Evolutionary conservation across 2,888 invertebrate species (phyloP), one percentile per base, ranked within the genome.

Genomic region (Electrophaes corylata): DNA sequence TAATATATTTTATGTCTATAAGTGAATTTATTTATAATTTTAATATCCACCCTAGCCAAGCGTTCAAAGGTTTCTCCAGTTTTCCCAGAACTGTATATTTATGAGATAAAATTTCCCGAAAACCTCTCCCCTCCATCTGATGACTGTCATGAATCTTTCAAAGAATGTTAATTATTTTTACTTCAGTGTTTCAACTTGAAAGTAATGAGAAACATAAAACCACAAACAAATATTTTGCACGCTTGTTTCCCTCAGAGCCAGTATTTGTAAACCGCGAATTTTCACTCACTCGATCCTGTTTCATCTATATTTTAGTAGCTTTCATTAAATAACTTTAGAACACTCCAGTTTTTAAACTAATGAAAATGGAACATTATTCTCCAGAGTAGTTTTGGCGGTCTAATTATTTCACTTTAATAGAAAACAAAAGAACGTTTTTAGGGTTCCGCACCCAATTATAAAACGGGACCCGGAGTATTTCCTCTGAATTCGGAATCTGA

Each of bases 131-230:
- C 39, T 18, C 20, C n/a, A 37, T 47, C 16, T 53, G 52, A 52
- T 19, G 46, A 46, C 29, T 23, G 10, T n/a, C 29, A 43, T 47
- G 57, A 48, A 51, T 51, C 40, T 51, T 57, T 46, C 31, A 58
- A 53, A 44, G 48, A 51, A 48, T 53, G 39, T 31, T 52, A 58
- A 58, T 52, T 53, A 58, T 53, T 58, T 57, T 12, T 11, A 50
- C 31, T 41, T 50, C 20, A 41, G 20, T 23, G 18, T 48, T 48
- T 26, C 35, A 37, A n/a, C 16, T 33, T 33, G n/a, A 26, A 45
- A 11, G 29, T 31, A 47, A 26, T 26, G 29, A 18, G 18, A 11
- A 12, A 20, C 46, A 49, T 40, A 3, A 40, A 49, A 18, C 33
- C 33, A 19, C 50, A 20, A 41, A 31, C 33, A 41, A 41, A 20